Base-by-base conservation (phyloP, 2,888 invertebrate species). In the Seladonia tumulorum region DNA sequence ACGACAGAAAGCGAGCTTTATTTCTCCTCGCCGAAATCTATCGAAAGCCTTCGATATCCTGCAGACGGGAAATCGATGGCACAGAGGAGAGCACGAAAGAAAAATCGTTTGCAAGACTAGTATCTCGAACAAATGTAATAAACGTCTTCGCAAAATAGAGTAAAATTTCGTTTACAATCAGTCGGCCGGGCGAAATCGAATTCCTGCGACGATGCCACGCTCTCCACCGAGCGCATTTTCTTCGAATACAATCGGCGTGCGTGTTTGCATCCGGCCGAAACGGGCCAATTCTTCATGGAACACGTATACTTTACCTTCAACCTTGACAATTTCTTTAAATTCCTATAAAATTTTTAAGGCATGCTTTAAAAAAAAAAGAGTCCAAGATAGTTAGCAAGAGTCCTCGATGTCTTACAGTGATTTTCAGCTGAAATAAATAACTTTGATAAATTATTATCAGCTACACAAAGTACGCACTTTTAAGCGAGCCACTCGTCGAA, bases 41-140 rank as follows among this genome's bases (percentile, higher is more conserved):
- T 86, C 77, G 60, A 63, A 86, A 82, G 47, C 77, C 74, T 80
- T 82, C 70, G 83, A 83, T 80, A 83, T 83, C 73, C 70, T 71
- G 49, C 66, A 39, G 60, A 80, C 66, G 35, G 63, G 42, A 71
- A 79, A 39, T 49, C 70, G 60, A 60, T 49, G 70, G 71, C 39
- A 74, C 60, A 29, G 35, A 70, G 57, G 70, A 53, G 53, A 22
- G 29, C 45, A 45, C 12, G 70, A 18, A 76, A 71, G 73, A 71
- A 66, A 75, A 83, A 83, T 80, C 83, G 49, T 63, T 83, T 63
- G 39, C 63, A 22, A 74, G 45, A 70, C 74, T 66, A 42, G 78
- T 79, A 74, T 81, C 85, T 63, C 70, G 77, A 68, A 57, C 57
- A 75, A 80, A 78, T 85, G 76, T 68, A 78, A 86, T 76, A 79